Percentiles rank a stretch among this genome's conserved stretches.
Evolutionary conservation across 2,888 invertebrate species (phyloP).

Genomic region (Aporophyla nigra): DNA sequence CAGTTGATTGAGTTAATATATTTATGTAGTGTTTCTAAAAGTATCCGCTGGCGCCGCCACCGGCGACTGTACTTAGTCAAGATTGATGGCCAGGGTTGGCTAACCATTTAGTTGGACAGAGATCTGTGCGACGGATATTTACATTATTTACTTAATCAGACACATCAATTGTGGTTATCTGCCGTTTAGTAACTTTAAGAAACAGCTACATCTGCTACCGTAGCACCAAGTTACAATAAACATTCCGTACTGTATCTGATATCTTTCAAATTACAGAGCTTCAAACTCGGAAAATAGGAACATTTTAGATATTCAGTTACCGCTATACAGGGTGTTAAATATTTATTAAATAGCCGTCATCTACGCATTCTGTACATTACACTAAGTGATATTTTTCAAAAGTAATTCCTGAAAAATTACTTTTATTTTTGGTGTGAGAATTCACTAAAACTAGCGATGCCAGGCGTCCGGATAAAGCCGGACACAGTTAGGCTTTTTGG

Average conservation of each 20-base stretch:
- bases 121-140: slow-evolving; percentile 60
- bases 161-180: slow-evolving; percentile 52
- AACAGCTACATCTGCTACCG: slow-evolving; percentile 20
- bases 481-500: too few species aligned
- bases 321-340: neutral
- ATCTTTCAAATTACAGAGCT: neutral
- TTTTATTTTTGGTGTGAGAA: neutral
- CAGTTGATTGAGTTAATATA: slow-evolving; percentile 2
- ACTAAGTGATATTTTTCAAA: neutral
- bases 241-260: neutral
- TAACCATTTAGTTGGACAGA: slow-evolving; percentile 56
- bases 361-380: neutral
- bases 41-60: slow-evolving; percentile 40
- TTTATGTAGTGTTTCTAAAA: slow-evolving; percentile 15
- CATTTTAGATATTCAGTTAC: neutral
- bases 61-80: slow-evolving; percentile 18
- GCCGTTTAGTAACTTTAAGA: slow-evolving; percentile 31
- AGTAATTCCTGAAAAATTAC: neutral
- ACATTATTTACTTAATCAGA: slow-evolving; percentile 58
- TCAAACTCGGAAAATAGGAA: neutral
- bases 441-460: too few species aligned
- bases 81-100: slow-evolving; percentile 60
- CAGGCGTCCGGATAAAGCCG: too few species aligned
- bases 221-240: neutral
- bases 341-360: neutral